Percentiles rank a stretch among this genome's conserved stretches.
These are phyloP conservation scores for Gymnobelideus leadbeateri DNA, from an alignment of 2,113 vertebrate species.

Conservation along the genomic window DNA sequence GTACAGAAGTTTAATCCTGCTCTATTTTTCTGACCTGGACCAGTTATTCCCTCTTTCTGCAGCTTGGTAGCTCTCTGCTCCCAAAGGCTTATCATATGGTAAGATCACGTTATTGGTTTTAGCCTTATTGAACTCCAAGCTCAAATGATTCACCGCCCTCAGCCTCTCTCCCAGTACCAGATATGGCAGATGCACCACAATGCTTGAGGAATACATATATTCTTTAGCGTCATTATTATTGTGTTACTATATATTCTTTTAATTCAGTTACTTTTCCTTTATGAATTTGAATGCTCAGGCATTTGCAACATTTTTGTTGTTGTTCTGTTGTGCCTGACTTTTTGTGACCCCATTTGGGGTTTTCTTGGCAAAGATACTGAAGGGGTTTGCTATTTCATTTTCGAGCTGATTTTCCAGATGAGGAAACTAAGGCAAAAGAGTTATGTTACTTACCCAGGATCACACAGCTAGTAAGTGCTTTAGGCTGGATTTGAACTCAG, in stretches of 20 bases:
- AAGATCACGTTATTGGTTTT: background rate
- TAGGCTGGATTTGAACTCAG: background rate
- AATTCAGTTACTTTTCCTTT: background rate
- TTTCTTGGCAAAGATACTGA: background rate
- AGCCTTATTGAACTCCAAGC: background rate
- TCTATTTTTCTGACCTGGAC: background rate
- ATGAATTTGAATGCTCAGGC: background rate
- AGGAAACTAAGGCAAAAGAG: background rate
- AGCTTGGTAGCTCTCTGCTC: background rate
- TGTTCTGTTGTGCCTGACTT: background rate
- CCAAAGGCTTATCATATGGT: background rate
- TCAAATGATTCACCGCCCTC: background rate
- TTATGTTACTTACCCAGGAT: background rate
- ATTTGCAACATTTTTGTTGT: background rate
- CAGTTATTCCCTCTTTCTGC: background rate
- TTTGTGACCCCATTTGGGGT: background rate
- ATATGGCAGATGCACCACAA: background rate
- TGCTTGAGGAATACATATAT: background rate
- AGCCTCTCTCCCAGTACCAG: background rate
- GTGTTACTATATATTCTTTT: background rate
- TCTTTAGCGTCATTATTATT: background rate
- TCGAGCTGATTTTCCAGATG: background rate
- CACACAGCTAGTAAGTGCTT: background rate
- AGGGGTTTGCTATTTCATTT: background rate
- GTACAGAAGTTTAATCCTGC: background rate